Percentiles rank a stretch among this genome's conserved stretches.
phyloP scores from a whole-genome alignment of 2,797 vertebrate species.

The Tolypeutes matacus region DNA sequence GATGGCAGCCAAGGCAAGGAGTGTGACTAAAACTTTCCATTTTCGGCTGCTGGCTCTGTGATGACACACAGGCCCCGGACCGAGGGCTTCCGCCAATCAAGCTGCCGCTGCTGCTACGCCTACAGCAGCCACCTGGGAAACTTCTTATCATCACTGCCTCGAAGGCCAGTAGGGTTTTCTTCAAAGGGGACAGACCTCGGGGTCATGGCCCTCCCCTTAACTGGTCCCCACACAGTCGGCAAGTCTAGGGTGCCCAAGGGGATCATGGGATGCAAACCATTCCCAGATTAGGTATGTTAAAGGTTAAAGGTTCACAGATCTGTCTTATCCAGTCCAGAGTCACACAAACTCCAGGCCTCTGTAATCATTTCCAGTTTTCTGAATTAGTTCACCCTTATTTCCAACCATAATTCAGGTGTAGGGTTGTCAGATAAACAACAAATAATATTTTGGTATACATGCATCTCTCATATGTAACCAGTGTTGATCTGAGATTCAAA shows the following conservation, averaged over 20 bases:
- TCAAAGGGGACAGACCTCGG: not conserved
- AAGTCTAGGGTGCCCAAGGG: not conserved
- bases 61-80: conserved; percentile 43
- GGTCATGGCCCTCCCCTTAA: not conserved
- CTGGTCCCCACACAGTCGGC: not conserved
- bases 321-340: conserved; percentile 22
- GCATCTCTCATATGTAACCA: not conserved
- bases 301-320: conserved; percentile 52
- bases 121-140: not conserved
- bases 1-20: conserved; percentile 59
- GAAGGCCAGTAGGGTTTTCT: not conserved
- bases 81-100: not conserved
- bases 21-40: conserved; percentile 71
- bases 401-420: not conserved
- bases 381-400: conserved; percentile 61
- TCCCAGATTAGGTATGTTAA: conserved; percentile 58
- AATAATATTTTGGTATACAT: not conserved
- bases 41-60: conserved; percentile 33
- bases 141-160: not conserved
- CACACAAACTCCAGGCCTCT: conserved; percentile 48
- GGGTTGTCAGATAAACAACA: conserved; percentile 59
- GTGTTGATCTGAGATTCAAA: conserved; percentile 34
- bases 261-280: not conserved
- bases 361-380: conserved; percentile 68
- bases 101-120: not conserved